Base-by-base conservation (phyloP, 2,113 vertebrate genomes). In the Xiphophorus couchianus region DNA sequence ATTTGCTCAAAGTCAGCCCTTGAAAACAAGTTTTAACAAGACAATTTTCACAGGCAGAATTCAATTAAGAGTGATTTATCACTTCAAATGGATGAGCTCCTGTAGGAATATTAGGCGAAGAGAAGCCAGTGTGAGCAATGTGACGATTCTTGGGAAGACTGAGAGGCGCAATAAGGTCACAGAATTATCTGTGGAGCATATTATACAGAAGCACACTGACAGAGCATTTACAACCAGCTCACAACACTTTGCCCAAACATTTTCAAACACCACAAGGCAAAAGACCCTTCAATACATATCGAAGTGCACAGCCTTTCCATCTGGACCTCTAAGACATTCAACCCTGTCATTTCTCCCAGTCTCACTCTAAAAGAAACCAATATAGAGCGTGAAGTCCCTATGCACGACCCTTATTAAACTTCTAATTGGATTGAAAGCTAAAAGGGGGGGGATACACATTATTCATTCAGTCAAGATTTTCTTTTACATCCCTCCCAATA, bases 361-460 rank as follows among this genome's bases (percentile, higher is more conserved):
- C 48, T 64, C 73, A 80, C 51, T 79, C 75, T 69, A 54, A 91
- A 86, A 88, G 77, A 86, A 84, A 63, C 76, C 77, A 68, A 96
- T 93, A 92, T 91, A 93, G 93, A 96, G 96, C 95, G 94, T 94
- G 95, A 96, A 96, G 96, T 94, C 95, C 94, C 94, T 91, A 94
- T 96, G 96, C 94, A 90, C 96, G 96, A 97, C 96, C 96, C 96
- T 95, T 95, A 95, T 95, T 96, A 95, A 96, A 96, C 91, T 92
- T 93, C 93, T 98, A 97, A 98, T 97, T 97, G 97, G 97, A 98
- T 96, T 96, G 96, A 91, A 93, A 93, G 89, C 73, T 83, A 88
- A 93, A 91, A 64, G 86, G 94, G 86, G 93, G 92, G 92, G 94
- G 95, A 94, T 84, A 93, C 93, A 64, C 91, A 82, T 91, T 80